A percentile compares a stretch with the other conserved stretches of the same genome.
These are phyloP conservation scores for Ephestia elutella DNA, from an alignment of 1,140 invertebrate species.

Conservation along the genomic window DNA sequence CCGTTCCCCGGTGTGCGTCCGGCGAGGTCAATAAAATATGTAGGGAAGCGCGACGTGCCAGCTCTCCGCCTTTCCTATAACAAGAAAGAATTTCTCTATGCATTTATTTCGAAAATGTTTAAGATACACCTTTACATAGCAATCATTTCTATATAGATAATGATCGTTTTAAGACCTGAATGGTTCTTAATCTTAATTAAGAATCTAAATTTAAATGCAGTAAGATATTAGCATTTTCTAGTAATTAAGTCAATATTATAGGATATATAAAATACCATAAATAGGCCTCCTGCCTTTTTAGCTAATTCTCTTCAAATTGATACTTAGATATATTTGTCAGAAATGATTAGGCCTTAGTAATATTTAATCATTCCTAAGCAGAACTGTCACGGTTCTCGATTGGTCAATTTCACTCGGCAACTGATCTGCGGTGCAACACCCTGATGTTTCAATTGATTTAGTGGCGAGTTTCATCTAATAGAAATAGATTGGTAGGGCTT, in stretches of 20 bases:
- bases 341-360: too few relatives aligned
- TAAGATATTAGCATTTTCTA: too few relatives aligned
- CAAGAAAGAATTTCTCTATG: constrained; percentile 72
- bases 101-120: constrained; percentile 62
- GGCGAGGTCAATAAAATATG: constrained; percentile 66
- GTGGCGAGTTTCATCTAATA: too few relatives aligned
- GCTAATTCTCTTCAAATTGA: too few relatives aligned
- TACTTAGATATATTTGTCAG: too few relatives aligned
- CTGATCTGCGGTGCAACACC: too few relatives aligned
- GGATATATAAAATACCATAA: too few relatives aligned
- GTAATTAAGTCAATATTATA: too few relatives aligned
- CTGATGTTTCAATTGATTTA: constrained; percentile 53
- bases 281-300: background rate
- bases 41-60: constrained; percentile 55
- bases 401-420: background rate
- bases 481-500: too few relatives aligned
- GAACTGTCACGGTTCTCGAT: background rate
- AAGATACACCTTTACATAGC: constrained; percentile 31
- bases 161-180: constrained; percentile 4
- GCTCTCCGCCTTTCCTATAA: constrained; percentile 63
- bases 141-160: constrained; percentile 19
- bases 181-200: background rate
- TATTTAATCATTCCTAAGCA: too few relatives aligned
- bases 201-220: too few relatives aligned
- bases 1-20: constrained; percentile 23